Evolutionary conservation across 2,113 vertebrate genomes (phyloP), one percentile per base, ranked within the genome.

Genomic region (Penelope pileata): DNA sequence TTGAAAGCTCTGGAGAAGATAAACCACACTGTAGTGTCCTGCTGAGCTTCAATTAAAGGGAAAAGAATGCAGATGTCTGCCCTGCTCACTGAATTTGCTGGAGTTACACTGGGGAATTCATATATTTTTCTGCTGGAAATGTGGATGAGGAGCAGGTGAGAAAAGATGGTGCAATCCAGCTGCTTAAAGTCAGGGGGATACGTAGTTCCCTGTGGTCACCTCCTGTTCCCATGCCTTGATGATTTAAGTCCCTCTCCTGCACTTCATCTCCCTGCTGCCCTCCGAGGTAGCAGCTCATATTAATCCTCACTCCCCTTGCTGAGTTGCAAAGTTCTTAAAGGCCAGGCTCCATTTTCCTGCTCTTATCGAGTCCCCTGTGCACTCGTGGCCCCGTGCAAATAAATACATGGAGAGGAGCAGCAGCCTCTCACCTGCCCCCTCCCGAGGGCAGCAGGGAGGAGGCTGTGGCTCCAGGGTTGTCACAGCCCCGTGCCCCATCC

Each of bases 291-390:
- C 89, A 78, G 77, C 86, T 93, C 74, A 6, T 50, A 69, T 82
- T 95, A 93, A 96, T 96, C 95, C 84, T 30, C 82, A 73, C 68
- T 68, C 69, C 92, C 90, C 77, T 92, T 86, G 81, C 84, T 92
- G 86, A 86, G 69, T 60, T 64, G 80, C 80, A 79, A 86, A 90
- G 80, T 63, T 47, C 34, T 96, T 70, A 36, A 93, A 91, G 80
- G 74, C 42, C n/a, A 68, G 45, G 40, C 62, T 93, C 62, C 12
- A 2, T 69, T 95, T 92, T 43, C 10, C 43, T 87, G 70, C 77
- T 81, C 68, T 30, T n/a, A 5, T 4, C 30, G 67, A 72, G 76
- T 68, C 32, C 59, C 51, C 67, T 21, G 38, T 86, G 56, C 77
- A 77, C 91, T 70, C 0, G 0, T 75, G 86, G 27, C 80, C 63